Evolutionary conservation across 2,888 invertebrate species (phyloP), one percentile per base, ranked within the genome.

Genomic region (Sturmia bella): DNA sequence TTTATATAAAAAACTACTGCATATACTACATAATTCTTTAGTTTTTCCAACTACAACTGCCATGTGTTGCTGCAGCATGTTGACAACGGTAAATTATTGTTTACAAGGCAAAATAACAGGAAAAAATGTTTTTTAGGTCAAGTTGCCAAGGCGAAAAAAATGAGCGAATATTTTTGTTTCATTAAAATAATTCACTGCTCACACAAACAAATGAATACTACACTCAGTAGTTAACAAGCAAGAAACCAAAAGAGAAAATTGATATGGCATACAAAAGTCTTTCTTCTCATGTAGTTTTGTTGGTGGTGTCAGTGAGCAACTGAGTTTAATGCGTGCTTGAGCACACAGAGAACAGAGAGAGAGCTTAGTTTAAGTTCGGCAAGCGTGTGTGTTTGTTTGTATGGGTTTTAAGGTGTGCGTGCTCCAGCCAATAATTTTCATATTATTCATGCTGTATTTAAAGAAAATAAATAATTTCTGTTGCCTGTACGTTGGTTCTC

Each of bases 61-160:
- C 2, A 5, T 45, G 50, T 70, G 61, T 74, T 78, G 70, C 66
- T 0, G 56, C 56, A 66, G 78, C 75, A 63, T 37, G 11, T 39
- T 57, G 70, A 84, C 85, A 87, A 87, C 89, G 87, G 87, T 87
- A 88, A 85, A 89, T 89, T 86, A 85, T 83, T 85, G 83, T 83
- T 83, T 84, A 78, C 80, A 73, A 84, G 83, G 81, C 84, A 76
- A 88, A 89, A 90, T 90, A 90, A 90, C 89, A 89, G 90, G 89
- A 90, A 89, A 89, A 88, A 84, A 89, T 88, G 87, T 87, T 89
- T 87, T 88, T 86, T 88, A 87, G 89, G 90, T 90, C 90, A 90
- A 89, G 90, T 90, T 90, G 90, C 87, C 80, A 80, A 78, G 45
- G 59, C n/a, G 64, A 56, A 61, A 12, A 61, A 70, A 64, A 79